Evolutionary conservation across 64 coral and sea anemone species (phyloP).

Genomic region (Orbicella faveolata): DNA sequence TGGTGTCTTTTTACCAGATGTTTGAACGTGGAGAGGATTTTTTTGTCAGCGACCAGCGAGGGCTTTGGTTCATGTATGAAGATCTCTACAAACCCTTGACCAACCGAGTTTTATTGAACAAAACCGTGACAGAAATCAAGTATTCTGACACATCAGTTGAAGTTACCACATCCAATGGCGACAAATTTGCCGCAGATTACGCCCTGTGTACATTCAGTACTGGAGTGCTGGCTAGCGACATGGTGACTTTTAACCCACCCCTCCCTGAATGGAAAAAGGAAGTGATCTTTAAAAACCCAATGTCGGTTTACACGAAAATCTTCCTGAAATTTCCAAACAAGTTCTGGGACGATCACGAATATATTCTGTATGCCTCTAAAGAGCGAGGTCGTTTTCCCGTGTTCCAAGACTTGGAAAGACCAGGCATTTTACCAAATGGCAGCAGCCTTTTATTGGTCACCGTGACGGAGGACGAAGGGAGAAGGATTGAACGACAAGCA

Average conservation of each 20-base stretch:
- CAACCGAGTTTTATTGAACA: constrained; percentile 57
- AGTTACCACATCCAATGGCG: constrained; percentile 47
- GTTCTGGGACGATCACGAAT: constrained; percentile 79
- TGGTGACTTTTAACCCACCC: constrained; percentile 56
- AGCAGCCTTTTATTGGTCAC: constrained; percentile 35
- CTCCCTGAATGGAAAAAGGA: constrained; percentile 79
- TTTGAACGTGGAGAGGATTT: background rate
- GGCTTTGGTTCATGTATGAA: constrained; percentile 41
- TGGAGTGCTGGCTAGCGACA: constrained; percentile 47
- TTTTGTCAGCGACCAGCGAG: constrained; percentile 48
- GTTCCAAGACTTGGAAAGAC: constrained; percentile 37
- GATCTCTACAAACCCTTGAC: constrained; percentile 28
- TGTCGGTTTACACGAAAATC: constrained; percentile 60
- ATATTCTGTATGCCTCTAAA: constrained; percentile 40
- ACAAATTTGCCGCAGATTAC: constrained; percentile 56
- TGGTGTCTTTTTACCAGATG: background rate
- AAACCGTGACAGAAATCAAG: constrained; percentile 38
- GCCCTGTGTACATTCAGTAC: constrained; percentile 80
- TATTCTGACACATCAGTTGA: constrained; percentile 15
- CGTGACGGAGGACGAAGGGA: constrained; percentile 36
- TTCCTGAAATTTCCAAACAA: constrained; percentile 65
- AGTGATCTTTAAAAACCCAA: constrained; percentile 49
- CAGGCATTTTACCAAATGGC: constrained; percentile 31
- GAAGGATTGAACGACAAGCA: constrained; percentile 60
- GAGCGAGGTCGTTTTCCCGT: constrained; percentile 37